Evolutionary conservation across 2,113 vertebrate genomes (phyloP).

Genomic region (Naja naja): DNA sequence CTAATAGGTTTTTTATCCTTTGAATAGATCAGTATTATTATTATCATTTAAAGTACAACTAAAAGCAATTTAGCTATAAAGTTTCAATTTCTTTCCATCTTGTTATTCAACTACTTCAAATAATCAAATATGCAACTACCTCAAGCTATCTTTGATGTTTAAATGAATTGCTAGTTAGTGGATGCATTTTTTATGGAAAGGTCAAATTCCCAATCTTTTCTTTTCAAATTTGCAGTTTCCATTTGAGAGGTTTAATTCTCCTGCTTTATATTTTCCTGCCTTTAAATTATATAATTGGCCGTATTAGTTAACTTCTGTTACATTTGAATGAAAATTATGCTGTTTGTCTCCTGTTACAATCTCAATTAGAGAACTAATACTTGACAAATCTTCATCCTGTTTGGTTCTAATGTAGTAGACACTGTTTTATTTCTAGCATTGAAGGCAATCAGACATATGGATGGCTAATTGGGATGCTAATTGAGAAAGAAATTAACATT

Average conservation of each 20-base stretch:
- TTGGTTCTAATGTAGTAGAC: neutral
- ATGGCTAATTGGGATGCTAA: neutral
- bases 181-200: neutral
- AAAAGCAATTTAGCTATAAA: neutral
- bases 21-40: neutral
- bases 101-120: neutral
- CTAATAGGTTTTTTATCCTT: neutral
- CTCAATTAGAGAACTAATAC: neutral
- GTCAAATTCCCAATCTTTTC: neutral
- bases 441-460: neutral
- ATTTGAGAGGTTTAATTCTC: neutral
- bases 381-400: neutral
- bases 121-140: neutral
- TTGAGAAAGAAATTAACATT: neutral
- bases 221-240: neutral
- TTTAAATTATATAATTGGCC: neutral
- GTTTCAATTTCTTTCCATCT: neutral
- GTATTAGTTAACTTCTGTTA: neutral
- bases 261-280: neutral
- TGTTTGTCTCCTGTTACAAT: neutral
- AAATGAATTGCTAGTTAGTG: neutral
- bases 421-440: neutral
- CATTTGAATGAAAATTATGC: neutral
- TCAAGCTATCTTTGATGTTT: neutral
- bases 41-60: neutral